Evolutionary conservation across 2,888 invertebrate species (phyloP).

Genomic region (Drosophila trichaetosa): DNA sequence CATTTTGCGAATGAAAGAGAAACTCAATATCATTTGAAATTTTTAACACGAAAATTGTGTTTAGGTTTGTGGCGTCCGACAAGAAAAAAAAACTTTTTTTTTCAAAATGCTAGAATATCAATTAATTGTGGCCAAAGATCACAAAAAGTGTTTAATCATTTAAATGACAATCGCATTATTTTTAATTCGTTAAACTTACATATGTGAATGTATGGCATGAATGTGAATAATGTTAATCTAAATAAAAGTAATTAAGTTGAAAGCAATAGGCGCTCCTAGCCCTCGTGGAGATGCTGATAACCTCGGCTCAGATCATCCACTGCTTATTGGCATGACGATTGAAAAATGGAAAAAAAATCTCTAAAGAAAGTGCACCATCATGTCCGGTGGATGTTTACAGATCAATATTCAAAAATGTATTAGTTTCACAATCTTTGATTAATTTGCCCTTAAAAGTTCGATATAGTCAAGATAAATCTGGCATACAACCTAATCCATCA

Average conservation of each 20-base stretch:
- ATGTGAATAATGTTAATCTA: slow-evolving; percentile 10
- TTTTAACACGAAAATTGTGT: slow-evolving; percentile 7
- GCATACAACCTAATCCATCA: slow-evolving; percentile 10
- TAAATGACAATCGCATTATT: slow-evolving; percentile 47
- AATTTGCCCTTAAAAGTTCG: not conserved
- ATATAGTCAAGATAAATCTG: not conserved
- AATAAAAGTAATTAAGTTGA: slow-evolving; percentile 8
- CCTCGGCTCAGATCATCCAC: slow-evolving; percentile 23
- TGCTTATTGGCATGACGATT: slow-evolving; percentile 27
- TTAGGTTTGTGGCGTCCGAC: not conserved
- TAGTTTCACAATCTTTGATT: not conserved
- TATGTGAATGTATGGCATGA: not conserved
- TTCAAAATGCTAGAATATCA: not conserved
- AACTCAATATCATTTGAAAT: slow-evolving; percentile 72
- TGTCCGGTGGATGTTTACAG: slow-evolving; percentile 44
- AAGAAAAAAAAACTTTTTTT: not conserved
- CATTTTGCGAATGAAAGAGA: slow-evolving; percentile 68
- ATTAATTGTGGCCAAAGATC: not conserved
- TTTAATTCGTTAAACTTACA: slow-evolving; percentile 5
- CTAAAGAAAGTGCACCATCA: slow-evolving; percentile 44
- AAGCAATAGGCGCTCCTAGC: slow-evolving; percentile 17
- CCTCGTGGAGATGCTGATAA: slow-evolving; percentile 42
- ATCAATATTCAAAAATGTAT: not conserved
- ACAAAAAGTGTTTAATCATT: slow-evolving; percentile 58
- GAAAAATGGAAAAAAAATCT: slow-evolving; percentile 1